Conservation (phyloP, 2,888 invertebrate species). For the Drosophila kuntzei region DNA sequence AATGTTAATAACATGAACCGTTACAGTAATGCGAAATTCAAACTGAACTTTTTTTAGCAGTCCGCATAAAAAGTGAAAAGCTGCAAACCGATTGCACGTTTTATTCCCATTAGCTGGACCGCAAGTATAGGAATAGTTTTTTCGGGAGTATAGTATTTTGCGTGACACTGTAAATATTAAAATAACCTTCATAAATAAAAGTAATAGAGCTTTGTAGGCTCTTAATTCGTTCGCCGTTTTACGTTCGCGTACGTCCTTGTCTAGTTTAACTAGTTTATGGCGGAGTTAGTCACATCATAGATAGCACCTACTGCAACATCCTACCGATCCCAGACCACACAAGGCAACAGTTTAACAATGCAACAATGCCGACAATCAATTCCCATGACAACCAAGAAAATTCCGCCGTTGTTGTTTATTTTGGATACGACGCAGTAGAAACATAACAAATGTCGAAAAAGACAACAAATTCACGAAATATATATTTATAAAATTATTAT, state of each 20-base stretch:
- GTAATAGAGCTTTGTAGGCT: background rate
- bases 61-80: background rate
- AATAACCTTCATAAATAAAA: constrained; percentile 3
- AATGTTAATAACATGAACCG: constrained; percentile 17
- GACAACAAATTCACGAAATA: constrained; percentile 28
- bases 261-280: constrained; percentile 12
- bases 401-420: constrained; percentile 80
- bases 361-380: constrained; percentile 67
- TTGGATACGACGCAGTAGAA: constrained; percentile 61
- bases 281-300: constrained; percentile 15
- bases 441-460: constrained; percentile 41
- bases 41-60: background rate
- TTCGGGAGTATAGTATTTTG: background rate
- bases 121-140: background rate
- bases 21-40: background rate
- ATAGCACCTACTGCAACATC: constrained; percentile 15
- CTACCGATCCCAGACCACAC: constrained; percentile 30
- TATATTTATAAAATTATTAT: constrained; percentile 9
- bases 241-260: constrained; percentile 1
- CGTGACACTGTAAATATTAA: background rate
- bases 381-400: constrained; percentile 74
- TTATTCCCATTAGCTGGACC: background rate
- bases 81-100: background rate
- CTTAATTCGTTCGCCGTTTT: background rate
- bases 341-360: constrained; percentile 75